These are phyloP conservation scores for Zoanthus gigantus DNA, from an alignment of 92 coral and sea anemone genomes.

Conservation along the genomic window DNA sequence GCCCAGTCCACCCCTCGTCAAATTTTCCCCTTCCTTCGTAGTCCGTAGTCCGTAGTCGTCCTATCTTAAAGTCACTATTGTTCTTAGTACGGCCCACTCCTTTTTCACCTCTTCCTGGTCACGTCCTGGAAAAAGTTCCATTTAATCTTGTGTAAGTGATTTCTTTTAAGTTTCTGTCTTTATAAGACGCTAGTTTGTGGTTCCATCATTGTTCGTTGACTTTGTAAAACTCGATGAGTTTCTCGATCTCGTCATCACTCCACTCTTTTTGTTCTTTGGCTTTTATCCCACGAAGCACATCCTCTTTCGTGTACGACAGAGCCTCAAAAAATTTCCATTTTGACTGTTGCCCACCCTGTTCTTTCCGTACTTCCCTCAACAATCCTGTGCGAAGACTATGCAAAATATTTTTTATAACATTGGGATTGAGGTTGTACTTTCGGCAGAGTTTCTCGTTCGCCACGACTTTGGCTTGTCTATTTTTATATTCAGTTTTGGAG, in stretches of 20 bases:
- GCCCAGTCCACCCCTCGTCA: too few species aligned
- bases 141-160: constrained; percentile 27
- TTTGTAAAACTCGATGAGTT: constrained; percentile 54
- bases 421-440: constrained; percentile 15
- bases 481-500: constrained; percentile 40
- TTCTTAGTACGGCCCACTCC: constrained; percentile 23
- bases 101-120: constrained; percentile 26
- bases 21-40: too few species aligned
- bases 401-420: constrained; percentile 38
- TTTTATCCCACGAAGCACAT: constrained; percentile 43
- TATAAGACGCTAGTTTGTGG: constrained; percentile 51
- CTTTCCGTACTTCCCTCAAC: constrained; percentile 28
- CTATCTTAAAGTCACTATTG: too few species aligned
- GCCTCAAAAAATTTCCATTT: constrained; percentile 58
- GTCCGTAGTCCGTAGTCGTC: too few species aligned
- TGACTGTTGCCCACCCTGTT: constrained; percentile 56
- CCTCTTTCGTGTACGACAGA: constrained; percentile 46
- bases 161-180: constrained; percentile 58
- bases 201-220: constrained; percentile 53
- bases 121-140: constrained; percentile 43
- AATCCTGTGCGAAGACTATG: constrained; percentile 42
- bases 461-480: constrained; percentile 41
- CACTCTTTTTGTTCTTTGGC: constrained; percentile 59
- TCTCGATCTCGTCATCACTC: constrained; percentile 55
- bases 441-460: constrained; percentile 51